Evolutionary conservation across 2,113 vertebrate genomes (phyloP).

Genomic region (Seriola aureovittata): DNA sequence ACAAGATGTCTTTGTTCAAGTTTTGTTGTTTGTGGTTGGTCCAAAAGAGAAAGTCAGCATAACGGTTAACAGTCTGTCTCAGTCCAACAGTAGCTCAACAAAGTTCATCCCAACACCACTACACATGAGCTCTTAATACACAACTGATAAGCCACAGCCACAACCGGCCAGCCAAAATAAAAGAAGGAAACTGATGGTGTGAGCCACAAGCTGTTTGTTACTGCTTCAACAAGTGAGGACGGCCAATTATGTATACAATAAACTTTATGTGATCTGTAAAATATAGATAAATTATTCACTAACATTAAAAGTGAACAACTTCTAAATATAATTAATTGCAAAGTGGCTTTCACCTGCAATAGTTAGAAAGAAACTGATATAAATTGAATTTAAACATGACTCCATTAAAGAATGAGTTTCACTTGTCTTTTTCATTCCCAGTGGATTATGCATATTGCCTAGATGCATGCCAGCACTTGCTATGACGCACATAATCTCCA

Average conservation of each 20-base stretch:
- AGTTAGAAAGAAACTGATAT: not conserved
- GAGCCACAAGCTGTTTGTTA: no score
- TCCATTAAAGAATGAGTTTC: not conserved
- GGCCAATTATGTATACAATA: not conserved
- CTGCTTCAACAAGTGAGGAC: not conserved
- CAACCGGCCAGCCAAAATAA: no score
- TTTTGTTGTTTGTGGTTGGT: not conserved
- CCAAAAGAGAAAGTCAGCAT: not conserved
- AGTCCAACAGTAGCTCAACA: not conserved
- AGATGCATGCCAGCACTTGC: slow-evolving; percentile 36
- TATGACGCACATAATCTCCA: slow-evolving; percentile 68
- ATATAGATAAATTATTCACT: not conserved
- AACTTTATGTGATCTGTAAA: not conserved
- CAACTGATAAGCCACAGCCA: not conserved
- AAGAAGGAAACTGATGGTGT: not conserved
- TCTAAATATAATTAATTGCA: not conserved
- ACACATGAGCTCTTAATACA: not conserved
- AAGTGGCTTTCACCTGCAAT: not conserved
- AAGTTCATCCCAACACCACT: not conserved
- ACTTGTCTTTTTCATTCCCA: slow-evolving; percentile 24
- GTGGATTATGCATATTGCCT: slow-evolving; percentile 12
- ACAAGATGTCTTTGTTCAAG: not conserved
- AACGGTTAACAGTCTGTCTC: not conserved
- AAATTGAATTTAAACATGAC: not conserved
- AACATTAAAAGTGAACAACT: no score